Evolutionary conservation across 2,888 invertebrate genomes (phyloP).

Genomic region (Limnephilus rhombicus): DNA sequence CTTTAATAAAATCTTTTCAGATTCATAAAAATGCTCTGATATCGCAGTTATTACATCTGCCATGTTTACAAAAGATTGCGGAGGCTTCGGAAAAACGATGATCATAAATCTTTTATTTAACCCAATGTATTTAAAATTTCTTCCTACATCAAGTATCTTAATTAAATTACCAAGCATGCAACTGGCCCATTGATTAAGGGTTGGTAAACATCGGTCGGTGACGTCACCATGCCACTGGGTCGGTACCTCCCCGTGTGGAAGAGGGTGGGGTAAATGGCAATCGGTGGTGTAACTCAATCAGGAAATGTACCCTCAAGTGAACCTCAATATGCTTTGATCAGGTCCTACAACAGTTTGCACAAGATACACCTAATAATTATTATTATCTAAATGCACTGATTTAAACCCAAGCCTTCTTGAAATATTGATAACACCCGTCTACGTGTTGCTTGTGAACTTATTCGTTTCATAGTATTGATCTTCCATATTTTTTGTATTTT

Average conservation of each 20-base stretch:
- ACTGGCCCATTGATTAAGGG: not conserved
- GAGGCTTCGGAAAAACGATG: no score
- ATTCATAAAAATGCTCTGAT: no score
- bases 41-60: no score
- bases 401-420: not conserved
- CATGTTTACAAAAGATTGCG: no score
- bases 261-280: constrained; percentile 22
- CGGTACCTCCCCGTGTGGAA: not conserved
- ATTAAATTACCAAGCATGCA: not conserved
- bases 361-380: not conserved
- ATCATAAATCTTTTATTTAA: no score
- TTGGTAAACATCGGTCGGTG: not conserved
- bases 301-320: constrained; percentile 45
- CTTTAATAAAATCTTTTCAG: no score
- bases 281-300: constrained; percentile 44
- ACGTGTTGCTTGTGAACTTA: not conserved
- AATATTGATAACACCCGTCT: not conserved
- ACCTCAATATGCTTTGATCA: constrained; percentile 39
- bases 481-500: not conserved
- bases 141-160: no score
- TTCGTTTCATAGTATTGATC: not conserved
- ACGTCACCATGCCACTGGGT: not conserved
- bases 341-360: not conserved
- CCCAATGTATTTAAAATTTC: no score
- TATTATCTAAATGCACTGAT: not conserved